Percentiles rank a stretch among this genome's conserved stretches.
These are phyloP conservation scores for Goniozus legneri DNA, from an alignment of 1,140 invertebrate species.

Conservation along the genomic window DNA sequence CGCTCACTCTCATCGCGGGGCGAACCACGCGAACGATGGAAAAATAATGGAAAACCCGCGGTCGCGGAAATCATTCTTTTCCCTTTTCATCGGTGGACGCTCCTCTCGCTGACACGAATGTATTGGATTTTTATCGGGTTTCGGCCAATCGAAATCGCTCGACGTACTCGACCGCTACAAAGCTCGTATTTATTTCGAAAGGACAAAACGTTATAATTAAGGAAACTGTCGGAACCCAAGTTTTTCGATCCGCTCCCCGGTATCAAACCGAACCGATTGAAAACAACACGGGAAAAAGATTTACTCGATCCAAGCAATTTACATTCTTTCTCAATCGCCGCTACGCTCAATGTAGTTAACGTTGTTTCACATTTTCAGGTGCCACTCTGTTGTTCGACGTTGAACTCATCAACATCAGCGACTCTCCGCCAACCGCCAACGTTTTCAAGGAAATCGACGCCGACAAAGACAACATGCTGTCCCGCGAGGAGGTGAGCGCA, in stretches of 20 bases:
- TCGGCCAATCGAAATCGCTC: slow-evolving; percentile 23
- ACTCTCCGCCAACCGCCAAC: slow-evolving; percentile 82
- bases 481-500: slow-evolving; percentile 84
- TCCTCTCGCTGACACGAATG: slow-evolving; percentile 24
- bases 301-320: not conserved
- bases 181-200: no score
- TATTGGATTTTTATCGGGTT: slow-evolving; percentile 39
- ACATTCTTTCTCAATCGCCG: not conserved
- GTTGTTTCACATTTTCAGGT: slow-evolving; percentile 54
- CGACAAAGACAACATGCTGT: slow-evolving; percentile 84
- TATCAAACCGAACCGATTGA: no score
- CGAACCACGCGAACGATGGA: slow-evolving; percentile 2
- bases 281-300: not conserved
- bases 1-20: no score
- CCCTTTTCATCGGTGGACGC: no score
- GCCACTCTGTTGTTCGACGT: slow-evolving; percentile 89
- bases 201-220: no score
- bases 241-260: no score
- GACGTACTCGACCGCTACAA: no score
- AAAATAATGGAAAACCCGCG: slow-evolving; percentile 18
- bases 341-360: not conserved
- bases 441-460: slow-evolving; percentile 95
- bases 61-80: slow-evolving; percentile 11
- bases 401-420: slow-evolving; percentile 86
- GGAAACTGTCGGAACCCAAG: no score